Conservation (phyloP, 2,888 invertebrate genomes). For the Halocaridina rubra region DNA sequence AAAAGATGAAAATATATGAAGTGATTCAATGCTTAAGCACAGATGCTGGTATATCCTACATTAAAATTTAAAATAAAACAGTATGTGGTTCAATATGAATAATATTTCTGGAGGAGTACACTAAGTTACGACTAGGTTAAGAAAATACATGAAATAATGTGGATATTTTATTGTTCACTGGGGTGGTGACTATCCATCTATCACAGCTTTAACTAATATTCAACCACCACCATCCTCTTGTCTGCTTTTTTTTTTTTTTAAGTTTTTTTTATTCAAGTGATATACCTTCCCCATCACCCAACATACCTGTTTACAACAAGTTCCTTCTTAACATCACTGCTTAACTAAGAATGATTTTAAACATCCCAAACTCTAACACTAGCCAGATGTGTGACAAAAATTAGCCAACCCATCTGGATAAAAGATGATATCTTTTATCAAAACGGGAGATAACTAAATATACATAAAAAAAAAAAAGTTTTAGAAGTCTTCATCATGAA, state of each 20-base stretch:
- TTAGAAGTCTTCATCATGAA: too few species aligned
- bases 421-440: too few species aligned
- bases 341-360: not conserved
- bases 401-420: too few species aligned
- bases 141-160: slow-evolving; percentile 3
- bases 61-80: not conserved
- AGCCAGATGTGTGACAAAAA: not conserved
- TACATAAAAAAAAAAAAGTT: too few species aligned
- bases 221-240: slow-evolving; percentile 15
- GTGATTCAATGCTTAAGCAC: too few species aligned
- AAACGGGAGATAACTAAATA: too few species aligned
- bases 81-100: not conserved
- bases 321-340: not conserved
- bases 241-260: too few species aligned
- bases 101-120: not conserved
- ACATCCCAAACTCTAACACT: not conserved
- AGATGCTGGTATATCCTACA: too few species aligned
- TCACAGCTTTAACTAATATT: slow-evolving; percentile 27
- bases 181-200: slow-evolving; percentile 38
- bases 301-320: not conserved
- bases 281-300: not conserved
- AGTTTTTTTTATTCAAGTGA: not conserved
- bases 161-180: slow-evolving; percentile 46
- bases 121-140: not conserved
- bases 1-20: not conserved